Conservation (phyloP, 2,113 vertebrate genomes). For the Dermatemys mawii region DNA sequence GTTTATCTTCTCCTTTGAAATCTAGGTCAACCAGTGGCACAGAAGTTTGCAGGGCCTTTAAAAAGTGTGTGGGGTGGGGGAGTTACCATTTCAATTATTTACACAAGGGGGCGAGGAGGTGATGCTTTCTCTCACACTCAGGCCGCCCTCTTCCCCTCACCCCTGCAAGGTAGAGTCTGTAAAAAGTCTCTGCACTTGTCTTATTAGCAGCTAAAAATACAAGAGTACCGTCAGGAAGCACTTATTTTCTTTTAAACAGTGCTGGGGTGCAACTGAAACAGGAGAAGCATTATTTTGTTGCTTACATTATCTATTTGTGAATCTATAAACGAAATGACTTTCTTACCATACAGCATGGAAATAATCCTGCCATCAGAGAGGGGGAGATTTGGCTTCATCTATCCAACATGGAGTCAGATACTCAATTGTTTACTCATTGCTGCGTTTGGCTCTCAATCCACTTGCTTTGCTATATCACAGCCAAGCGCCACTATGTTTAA, state of each 20-base stretch:
- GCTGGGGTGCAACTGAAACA: neutral
- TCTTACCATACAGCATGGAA: neutral
- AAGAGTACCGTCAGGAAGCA: neutral
- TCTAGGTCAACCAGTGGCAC: neutral
- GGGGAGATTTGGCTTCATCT: neutral
- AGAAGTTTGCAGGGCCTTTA: neutral
- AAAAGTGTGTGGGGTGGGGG: no score
- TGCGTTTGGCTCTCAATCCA: neutral
- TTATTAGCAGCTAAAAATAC: neutral
- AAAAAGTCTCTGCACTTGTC: neutral
- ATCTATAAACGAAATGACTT: no score
- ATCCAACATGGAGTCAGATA: neutral
- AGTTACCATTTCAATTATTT: conserved; percentile 38
- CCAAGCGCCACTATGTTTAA: neutral
- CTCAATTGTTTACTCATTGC: neutral
- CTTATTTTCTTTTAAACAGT: neutral
- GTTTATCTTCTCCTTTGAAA: neutral
- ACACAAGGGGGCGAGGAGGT: conserved; percentile 68
- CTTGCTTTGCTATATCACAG: neutral
- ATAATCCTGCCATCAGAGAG: fast-evolving
- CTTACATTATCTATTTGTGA: no score
- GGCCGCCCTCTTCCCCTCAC: neutral
- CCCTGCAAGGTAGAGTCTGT: neutral
- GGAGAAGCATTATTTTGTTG: neutral
- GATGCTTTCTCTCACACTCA: neutral